These are phyloP conservation scores for Craterocephalus amniculus DNA, from an alignment of 2,797 vertebrate genomes.

Conservation along the genomic window DNA sequence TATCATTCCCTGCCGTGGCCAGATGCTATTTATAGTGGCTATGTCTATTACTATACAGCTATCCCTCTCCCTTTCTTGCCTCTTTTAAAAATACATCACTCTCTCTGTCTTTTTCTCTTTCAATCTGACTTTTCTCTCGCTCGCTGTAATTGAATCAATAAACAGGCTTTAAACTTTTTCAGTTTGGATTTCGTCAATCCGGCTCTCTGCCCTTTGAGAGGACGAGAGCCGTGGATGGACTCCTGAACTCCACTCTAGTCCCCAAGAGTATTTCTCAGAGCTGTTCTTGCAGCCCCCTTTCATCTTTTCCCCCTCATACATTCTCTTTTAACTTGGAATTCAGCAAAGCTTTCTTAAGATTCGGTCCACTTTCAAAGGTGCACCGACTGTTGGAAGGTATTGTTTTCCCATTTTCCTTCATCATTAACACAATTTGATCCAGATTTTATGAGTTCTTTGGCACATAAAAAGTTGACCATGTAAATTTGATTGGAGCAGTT, in stretches of 20 bases:
- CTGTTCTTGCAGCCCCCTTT: conserved; percentile 58
- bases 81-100: conserved; percentile 46
- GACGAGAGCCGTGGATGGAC: conserved; percentile 54
- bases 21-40: conserved; percentile 67
- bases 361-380: conserved; percentile 54
- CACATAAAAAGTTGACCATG: background rate
- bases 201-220: conserved; percentile 46
- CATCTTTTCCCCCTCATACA: conserved; percentile 47
- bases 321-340: conserved; percentile 75
- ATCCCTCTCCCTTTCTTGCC: conserved; percentile 28
- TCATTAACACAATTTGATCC: conserved; percentile 16
- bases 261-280: conserved; percentile 56
- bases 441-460: conserved; percentile 9
- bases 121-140: conserved; percentile 22
- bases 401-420: conserved; percentile 3
- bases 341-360: conserved; percentile 60
- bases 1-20: conserved; percentile 49
- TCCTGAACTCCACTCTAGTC: conserved; percentile 58
- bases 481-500: background rate
- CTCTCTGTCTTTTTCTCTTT: conserved; percentile 30
- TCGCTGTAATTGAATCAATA: conserved; percentile 70
- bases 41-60: conserved; percentile 51
- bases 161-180: conserved; percentile 63
- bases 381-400: conserved; percentile 10
- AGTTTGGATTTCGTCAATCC: conserved; percentile 57